Evolutionary conservation across 2,888 invertebrate species (phyloP), one percentile per base, ranked within the genome.

Genomic region (Apoda limacodes): DNA sequence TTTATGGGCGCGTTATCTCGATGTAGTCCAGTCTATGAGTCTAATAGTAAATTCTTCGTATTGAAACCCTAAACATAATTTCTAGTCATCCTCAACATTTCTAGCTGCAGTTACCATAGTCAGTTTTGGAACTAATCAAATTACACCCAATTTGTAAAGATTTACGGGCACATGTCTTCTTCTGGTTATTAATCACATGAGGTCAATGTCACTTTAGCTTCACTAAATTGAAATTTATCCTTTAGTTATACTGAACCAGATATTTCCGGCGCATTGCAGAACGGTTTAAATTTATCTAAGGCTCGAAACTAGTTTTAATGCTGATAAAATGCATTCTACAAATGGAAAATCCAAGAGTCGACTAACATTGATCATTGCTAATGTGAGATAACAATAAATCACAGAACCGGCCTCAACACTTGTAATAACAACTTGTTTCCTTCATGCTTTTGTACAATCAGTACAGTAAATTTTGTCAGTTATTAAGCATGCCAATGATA

Each of bases 351-450:
- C n/a, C n/a, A n/a, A n/a, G n/a, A n/a, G n/a, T n/a, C n/a, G n/a
- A n/a, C n/a, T n/a, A n/a, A n/a, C n/a, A n/a, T 68, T 61, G 65
- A 67, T 69, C 62, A 65, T 63, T 59, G 56, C 59, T 57, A 68
- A 65, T 63, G 58, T 52, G 53, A 59, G 53, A 54, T 56, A 52
- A 58, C 50, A 59, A 66, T 70, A 72, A 72, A 70, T 71, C 66
- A 70, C 60, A 56, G 63, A 69, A 66, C 58, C 66, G 63, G 65
- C 60, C 66, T 66, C 65, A 68, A 68, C 69, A 68, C 66, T 68
- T 64, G 63, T 69, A 66, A 60, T 63, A 67, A 69, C 68, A 66
- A 63, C 60, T 67, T 64, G 65, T 66, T 61, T 52, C 46, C 50
- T 46, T 52, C 50, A 42, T 51, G 54, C 53, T 58, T 59, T 60